Base-by-base conservation (phyloP, 1,140 invertebrate genomes). In the Oreohelix idahoensis region DNA sequence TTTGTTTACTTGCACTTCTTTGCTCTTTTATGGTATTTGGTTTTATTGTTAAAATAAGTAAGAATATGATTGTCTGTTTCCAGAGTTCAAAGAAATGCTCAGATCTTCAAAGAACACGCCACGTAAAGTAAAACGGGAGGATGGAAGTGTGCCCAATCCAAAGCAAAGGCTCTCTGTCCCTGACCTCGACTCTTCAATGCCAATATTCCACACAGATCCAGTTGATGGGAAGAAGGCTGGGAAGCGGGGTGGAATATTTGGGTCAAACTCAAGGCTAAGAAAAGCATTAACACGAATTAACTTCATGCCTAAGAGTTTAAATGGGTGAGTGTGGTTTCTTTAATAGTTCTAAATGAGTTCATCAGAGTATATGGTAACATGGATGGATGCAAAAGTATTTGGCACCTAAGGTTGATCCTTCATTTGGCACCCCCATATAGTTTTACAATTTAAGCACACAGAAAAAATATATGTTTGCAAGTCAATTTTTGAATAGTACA, bases 281-380 rank as follows among this genome's bases (percentile, higher is more conserved):
- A 97, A 96, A 93, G 96, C 96, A 78, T 94, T 98, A 84, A 96
- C 96, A 93, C 98, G 97, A 93, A 97, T 98, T 94, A 97, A 97
- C 91, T 95, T 98, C 89, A 94, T 97, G 86, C 96, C 96, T 89
- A 97, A 97, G 94, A 97, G 49, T 63, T 35, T 82, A n/a, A 82
- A 75, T 75, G 63, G 79, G 69, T 80, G 39, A 58, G 83, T 66
- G 8, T 53, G 1, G n/a, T 58, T n/a, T n/a, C n/a, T n/a, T n/a
- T n/a, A n/a, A n/a, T n/a, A n/a, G n/a, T n/a, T n/a, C n/a, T n/a
- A n/a, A n/a, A n/a, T n/a, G n/a, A n/a, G n/a, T n/a, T n/a, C n/a
- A n/a, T n/a, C n/a, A n/a, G n/a, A n/a, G n/a, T n/a, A n/a, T n/a
- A n/a, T n/a, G n/a, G n/a, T n/a, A n/a, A n/a, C n/a, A n/a, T n/a